A percentile compares a stretch with the other conserved stretches of the same genome.
These are phyloP conservation scores for Jordanella pulchra DNA, from an alignment of 2,797 vertebrate genomes.

Conservation along the genomic window DNA sequence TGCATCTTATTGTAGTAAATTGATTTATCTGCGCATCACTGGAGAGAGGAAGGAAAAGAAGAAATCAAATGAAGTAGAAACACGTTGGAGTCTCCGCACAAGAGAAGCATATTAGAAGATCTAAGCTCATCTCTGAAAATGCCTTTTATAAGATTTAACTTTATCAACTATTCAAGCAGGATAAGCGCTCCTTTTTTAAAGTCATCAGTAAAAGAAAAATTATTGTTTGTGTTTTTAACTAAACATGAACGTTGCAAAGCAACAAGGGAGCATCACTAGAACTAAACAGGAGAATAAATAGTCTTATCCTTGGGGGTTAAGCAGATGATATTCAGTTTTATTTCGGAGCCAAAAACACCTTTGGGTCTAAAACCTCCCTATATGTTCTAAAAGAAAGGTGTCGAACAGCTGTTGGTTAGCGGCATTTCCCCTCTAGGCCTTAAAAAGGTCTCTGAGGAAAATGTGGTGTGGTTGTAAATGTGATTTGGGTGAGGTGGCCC, in stretches of 20 bases:
- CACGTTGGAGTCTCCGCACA: background rate
- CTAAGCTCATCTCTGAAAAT: background rate
- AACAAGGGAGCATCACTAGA: background rate
- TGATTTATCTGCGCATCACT: background rate
- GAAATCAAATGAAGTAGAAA: no score
- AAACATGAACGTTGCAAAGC: no score
- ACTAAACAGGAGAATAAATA: background rate
- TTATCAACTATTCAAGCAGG: no score
- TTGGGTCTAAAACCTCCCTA: background rate
- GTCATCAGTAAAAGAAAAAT: no score
- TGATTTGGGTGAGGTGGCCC: slow-evolving; percentile 15
- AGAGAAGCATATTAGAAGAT: background rate
- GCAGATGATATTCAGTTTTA: background rate
- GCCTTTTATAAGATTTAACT: no score
- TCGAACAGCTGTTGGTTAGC: background rate
- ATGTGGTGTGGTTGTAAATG: slow-evolving; percentile 4
- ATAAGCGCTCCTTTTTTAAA: no score
- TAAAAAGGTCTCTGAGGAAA: slow-evolving; percentile 6
- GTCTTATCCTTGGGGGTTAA: background rate
- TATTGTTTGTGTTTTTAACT: no score
- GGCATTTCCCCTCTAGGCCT: background rate
- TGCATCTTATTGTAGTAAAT: background rate
- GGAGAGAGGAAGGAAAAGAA: background rate
- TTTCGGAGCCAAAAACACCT: background rate
- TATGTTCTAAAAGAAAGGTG: background rate